These are phyloP conservation scores for Albula goreensis DNA, from an alignment of 2,113 vertebrate species.

Conservation along the genomic window DNA sequence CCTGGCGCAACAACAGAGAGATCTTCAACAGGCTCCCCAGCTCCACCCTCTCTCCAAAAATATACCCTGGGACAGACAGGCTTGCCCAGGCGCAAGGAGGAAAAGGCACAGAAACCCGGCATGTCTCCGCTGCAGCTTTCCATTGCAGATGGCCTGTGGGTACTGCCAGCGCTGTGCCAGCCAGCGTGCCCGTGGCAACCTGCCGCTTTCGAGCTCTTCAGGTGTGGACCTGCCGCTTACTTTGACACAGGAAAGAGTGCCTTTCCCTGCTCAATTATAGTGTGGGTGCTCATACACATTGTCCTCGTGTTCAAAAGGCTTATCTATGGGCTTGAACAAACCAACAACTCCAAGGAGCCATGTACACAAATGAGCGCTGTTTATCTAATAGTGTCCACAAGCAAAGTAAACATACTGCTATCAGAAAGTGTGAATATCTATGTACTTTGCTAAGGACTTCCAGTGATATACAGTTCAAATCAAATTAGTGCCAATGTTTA, in stretches of 20 bases:
- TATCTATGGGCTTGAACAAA: slow-evolving; percentile 5
- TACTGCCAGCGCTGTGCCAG: not conserved
- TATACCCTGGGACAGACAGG: slow-evolving; percentile 25
- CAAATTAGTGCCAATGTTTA: not conserved
- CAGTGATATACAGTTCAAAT: slow-evolving; percentile 17
- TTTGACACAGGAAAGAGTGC: not conserved
- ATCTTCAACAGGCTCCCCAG: slow-evolving; percentile 3
- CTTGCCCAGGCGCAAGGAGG: slow-evolving; percentile 9
- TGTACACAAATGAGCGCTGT: not conserved
- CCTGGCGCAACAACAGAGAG: slow-evolving; percentile 33
- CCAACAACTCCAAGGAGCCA: not conserved
- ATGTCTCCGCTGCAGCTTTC: not conserved
- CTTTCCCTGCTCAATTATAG: not conserved
- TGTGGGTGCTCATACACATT: not conserved
- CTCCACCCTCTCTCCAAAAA: slow-evolving; percentile 35
- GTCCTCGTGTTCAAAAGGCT: not conserved
- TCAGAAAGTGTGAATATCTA: not conserved
- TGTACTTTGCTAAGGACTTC: not conserved
- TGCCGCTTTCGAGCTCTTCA: not conserved
- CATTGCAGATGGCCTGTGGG: not conserved
- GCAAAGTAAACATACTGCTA: not conserved
- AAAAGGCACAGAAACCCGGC: not conserved
- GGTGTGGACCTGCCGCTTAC: not conserved
- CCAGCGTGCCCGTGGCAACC: not conserved
- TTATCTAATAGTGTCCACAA: not conserved